Evolutionary conservation across 2,888 invertebrate species (phyloP), one percentile per base, ranked within the genome.

Genomic region (Oligia strigilis): DNA sequence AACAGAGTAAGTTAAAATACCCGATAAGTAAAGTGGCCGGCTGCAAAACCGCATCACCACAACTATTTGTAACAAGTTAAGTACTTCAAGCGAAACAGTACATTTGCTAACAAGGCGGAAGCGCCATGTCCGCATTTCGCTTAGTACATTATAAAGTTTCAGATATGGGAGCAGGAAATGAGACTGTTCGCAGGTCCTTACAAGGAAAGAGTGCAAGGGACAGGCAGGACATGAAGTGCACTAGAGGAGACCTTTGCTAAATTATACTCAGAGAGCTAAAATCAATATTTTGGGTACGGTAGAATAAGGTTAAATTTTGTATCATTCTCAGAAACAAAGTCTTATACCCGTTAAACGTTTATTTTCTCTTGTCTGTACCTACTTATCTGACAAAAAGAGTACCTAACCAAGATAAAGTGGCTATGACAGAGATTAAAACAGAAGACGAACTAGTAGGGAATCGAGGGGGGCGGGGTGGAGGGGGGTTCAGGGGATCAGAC

Each of bases 41-140:
- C n/a, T 46, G 36, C 19, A 29, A 55, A 58, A 36, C 62, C 46
- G 6, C 62, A 69, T 46, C 46, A 69, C 55, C n/a, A 62, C 62
- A 69, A 55, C 67, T 80, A 71, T 67, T 80, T 29, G 40, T 29
- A 17, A 58, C 29, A 55, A 67, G 43, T 73, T 72, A 17, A 40
- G 14, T 49, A 43, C 23, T 66, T 69, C 46, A 69, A 43, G 52
- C 17, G 19, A 40, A n/a, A 9, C 4, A 36, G n/a, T 36, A 58
- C 13, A 66, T 78, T 67, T 58, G 60, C 17, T 60, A n/a, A 60
- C 40, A 43, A 29, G 23, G 4, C 0, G 19, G 58, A 67, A 60
- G 49, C 40, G n/a, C 40, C 4, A 29, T 58, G 55, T 11, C 46
- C 6, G 2, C 14, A 36, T 77, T 78, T 77, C 6, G 46, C 14